These are phyloP conservation scores for Tyria jacobaeae DNA, from an alignment of 2,888 invertebrate genomes.

Conservation along the genomic window DNA sequence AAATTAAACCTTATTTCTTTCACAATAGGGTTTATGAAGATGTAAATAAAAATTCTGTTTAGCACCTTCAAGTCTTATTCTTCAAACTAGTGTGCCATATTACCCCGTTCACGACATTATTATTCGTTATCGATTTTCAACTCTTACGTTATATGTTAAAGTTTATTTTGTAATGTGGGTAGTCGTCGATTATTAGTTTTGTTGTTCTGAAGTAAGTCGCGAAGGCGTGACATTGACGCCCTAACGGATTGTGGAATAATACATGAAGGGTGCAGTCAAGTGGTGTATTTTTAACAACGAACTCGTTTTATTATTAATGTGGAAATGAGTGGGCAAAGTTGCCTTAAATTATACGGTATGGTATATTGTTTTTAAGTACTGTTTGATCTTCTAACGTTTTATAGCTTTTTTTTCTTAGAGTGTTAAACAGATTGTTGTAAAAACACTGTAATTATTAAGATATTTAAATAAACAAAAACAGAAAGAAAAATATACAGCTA, in stretches of 20 bases:
- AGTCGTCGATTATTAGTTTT: constrained; percentile 62
- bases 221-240: constrained; percentile 85
- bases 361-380: constrained; percentile 14
- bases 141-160: constrained; percentile 35
- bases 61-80: constrained; percentile 76
- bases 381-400: constrained; percentile 4
- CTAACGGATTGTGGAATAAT: constrained; percentile 79
- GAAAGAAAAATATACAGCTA: too few species aligned
- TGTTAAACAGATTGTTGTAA: too few species aligned
- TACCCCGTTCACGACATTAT: constrained; percentile 65
- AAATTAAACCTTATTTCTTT: constrained; percentile 20
- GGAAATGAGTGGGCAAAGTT: constrained; percentile 66
- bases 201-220: constrained; percentile 73
- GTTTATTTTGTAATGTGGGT: constrained; percentile 40
- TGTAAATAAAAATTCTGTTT: constrained; percentile 41
- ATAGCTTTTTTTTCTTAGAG: neutral
- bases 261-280: constrained; percentile 82
- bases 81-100: constrained; percentile 76
- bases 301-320: constrained; percentile 72
- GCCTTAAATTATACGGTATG: constrained; percentile 30
- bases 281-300: constrained; percentile 69
- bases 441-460: too few species aligned
- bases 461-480: too few species aligned
- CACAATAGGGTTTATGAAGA: constrained; percentile 40
- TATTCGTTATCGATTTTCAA: constrained; percentile 32